Conservation (phyloP, 92 coral and sea anemone genomes). For the Palythoa grandis region DNA sequence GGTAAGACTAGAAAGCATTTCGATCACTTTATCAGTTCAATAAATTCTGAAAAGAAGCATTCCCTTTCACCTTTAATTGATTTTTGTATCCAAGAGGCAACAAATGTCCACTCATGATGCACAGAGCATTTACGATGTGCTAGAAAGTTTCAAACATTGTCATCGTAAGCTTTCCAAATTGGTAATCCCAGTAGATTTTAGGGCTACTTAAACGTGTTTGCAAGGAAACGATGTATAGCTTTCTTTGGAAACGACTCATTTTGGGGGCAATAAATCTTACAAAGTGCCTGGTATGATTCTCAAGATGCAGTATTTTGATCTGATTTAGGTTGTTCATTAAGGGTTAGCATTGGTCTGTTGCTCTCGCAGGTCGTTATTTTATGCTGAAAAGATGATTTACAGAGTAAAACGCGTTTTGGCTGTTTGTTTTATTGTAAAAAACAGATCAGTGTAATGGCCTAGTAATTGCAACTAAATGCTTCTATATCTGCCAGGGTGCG, state of each 20-base stretch:
- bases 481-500: constrained; percentile 46
- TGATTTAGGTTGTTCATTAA: constrained; percentile 18
- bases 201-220: constrained; percentile 38
- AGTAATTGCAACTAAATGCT: constrained; percentile 50
- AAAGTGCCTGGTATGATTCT: constrained; percentile 39
- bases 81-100: constrained; percentile 5
- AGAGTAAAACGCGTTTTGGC: constrained; percentile 2
- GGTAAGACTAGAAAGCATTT: too few species aligned
- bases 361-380: neutral
- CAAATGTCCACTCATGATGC: neutral
- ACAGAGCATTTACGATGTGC: neutral
- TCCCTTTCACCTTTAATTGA: neutral
- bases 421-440: constrained; percentile 41
- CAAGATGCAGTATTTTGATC: constrained; percentile 26
- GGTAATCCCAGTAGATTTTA: constrained; percentile 29
- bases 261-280: constrained; percentile 40
- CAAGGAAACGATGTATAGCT: constrained; percentile 33
- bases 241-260: constrained; percentile 37
- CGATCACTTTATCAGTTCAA: neutral
- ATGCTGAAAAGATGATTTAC: constrained; percentile 12
- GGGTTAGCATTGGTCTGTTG: constrained; percentile 12
- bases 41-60: neutral
- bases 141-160: constrained; percentile 5
- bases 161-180: constrained; percentile 10
- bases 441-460: constrained; percentile 32